Evolutionary conservation across 2,888 invertebrate genomes (phyloP), one percentile per base, ranked within the genome.

Genomic region (Pyrochroa serraticornis): DNA sequence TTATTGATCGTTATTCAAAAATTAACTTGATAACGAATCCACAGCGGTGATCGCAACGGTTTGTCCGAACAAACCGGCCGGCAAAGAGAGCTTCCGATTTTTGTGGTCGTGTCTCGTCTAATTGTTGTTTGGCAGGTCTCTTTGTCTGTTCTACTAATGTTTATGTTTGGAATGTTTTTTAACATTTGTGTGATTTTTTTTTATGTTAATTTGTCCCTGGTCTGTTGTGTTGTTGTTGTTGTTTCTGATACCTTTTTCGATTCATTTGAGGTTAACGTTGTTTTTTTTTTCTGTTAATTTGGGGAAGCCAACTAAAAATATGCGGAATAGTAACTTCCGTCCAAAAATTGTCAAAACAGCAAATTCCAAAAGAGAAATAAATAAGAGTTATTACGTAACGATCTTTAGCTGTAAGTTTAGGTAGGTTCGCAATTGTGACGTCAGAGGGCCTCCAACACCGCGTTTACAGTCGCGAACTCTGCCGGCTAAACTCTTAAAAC

Each of bases 131-230:
- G 54, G 48, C 56, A 51, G 51, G 43, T 57, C 51, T 62, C 57
- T 57, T 53, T 63, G 60, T 62, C 53, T 56, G 62, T 60, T 60
- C 60, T 62, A 63, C 59, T 63, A 65, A 53, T 67, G 66, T 67
- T 56, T 62, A 58, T 65, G 66, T 73, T 69, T 70, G 76, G 76
- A 77, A 77, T 77, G 77, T 75, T 64, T 66, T 71, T 74, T 48
- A 38, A 64, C 61, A 63, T 69, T 61, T 62, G 57, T 49, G 49
- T 50, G 34, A 45, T 44, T 50, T 49, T 67, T 65, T 67, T 62
- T 68, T 58, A 60, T 67, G 64, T 71, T 66, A 62, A 67, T 65
- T 77, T 76, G 75, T 77, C 76, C 75, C 75, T 77, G 75, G 75
- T 77, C 73, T 77, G 75, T 72, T 77, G 75, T 76, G 75, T 77